phyloP scores from a whole-genome alignment of 2,888 invertebrate genomes.

The Agrilus biguttatus region DNA sequence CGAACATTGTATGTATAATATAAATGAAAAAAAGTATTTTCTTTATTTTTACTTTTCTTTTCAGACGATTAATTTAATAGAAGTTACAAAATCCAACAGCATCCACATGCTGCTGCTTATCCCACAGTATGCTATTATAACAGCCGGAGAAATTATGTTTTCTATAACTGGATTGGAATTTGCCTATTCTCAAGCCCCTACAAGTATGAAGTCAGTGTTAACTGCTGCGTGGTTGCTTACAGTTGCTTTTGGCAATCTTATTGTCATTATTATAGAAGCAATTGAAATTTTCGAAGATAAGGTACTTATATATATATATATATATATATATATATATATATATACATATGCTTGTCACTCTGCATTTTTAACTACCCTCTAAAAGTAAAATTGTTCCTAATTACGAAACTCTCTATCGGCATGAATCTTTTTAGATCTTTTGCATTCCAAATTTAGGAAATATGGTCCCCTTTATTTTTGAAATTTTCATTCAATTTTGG shows the following conservation, averaged over 20 bases:
- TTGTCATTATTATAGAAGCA: conserved; percentile 82
- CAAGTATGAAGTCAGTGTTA: conserved; percentile 86
- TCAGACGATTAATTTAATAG: conserved; percentile 23
- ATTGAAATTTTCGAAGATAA: conserved; percentile 59
- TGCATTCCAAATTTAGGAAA: too few species aligned
- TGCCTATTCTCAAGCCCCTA: conserved; percentile 87
- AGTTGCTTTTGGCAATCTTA: conserved; percentile 83
- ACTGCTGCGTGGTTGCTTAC: conserved; percentile 88
- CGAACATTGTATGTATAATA: conserved; percentile 25
- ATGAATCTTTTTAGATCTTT: too few species aligned
- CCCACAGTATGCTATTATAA: conserved; percentile 87
- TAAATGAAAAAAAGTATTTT: neutral
- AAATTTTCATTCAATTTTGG: too few species aligned
- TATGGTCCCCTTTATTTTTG: too few species aligned
- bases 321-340: too few species aligned
- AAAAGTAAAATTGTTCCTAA: too few species aligned
- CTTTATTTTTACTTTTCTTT: neutral
- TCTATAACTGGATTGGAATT: conserved; percentile 92
- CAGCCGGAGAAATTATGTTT: conserved; percentile 89
- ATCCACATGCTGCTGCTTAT: conserved; percentile 74
- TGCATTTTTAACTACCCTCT: too few species aligned
- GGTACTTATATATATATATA: conserved; percentile 37
- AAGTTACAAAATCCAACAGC: conserved; percentile 52
- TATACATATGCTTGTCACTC: too few species aligned
- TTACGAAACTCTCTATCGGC: too few species aligned